These are phyloP conservation scores for Drosophila antonietae DNA, from an alignment of 2,888 invertebrate species.

Conservation along the genomic window DNA sequence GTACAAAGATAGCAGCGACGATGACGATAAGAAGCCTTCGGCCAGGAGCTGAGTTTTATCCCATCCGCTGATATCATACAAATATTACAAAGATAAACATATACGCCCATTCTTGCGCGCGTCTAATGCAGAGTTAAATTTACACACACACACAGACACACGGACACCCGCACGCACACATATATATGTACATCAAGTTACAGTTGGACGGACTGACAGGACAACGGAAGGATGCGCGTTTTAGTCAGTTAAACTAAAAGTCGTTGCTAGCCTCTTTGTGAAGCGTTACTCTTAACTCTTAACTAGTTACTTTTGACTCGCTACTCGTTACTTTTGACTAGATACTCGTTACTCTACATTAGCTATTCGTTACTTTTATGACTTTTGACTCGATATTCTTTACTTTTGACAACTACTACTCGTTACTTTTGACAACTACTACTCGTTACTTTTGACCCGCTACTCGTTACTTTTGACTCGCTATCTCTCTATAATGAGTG, in stretches of 20 bases:
- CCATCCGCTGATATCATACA: constrained; percentile 43
- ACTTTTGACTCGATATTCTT: not conserved
- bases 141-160: not conserved
- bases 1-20: constrained; percentile 89
- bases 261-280: constrained; percentile 65
- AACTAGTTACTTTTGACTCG: constrained; percentile 6
- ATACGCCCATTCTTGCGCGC: constrained; percentile 34
- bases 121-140: constrained; percentile 39
- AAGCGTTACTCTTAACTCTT: not conserved
- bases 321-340: constrained; percentile 3
- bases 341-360: not conserved
- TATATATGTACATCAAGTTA: constrained; percentile 6
- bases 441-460: not conserved
- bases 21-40: constrained; percentile 86
- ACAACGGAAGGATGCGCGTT: constrained; percentile 58
- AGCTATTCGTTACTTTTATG: not conserved
- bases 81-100: constrained; percentile 7
- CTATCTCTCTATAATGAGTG: not conserved
- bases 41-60: constrained; percentile 16
- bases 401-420: not conserved
- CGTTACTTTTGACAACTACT: not conserved
- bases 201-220: constrained; percentile 27
- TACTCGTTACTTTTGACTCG: not conserved
- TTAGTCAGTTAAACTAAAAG: constrained; percentile 72
- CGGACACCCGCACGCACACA: constrained; percentile 3